These are phyloP conservation scores for Leptinotarsa juncta DNA, from an alignment of 2,888 invertebrate species.

Conservation along the genomic window DNA sequence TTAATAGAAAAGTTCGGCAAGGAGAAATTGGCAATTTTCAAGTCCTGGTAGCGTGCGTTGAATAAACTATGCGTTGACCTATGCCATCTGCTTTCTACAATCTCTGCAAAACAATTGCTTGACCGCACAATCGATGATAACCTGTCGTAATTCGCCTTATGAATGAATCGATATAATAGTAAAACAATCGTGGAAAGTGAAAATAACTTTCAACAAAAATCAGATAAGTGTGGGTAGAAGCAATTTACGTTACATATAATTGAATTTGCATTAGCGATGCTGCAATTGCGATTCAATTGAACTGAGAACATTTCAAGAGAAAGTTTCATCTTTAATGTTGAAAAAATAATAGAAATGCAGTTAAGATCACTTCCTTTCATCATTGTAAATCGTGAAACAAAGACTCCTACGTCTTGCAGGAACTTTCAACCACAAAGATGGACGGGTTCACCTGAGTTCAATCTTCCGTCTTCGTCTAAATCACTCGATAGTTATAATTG, in stretches of 20 bases:
- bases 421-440: no score
- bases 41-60: neutral
- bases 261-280: neutral
- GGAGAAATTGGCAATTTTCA: slow-evolving; percentile 23
- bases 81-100: slow-evolving; percentile 31
- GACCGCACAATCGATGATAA: slow-evolving; percentile 23
- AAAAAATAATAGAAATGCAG: neutral
- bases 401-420: no score
- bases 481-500: no score
- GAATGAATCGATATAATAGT: slow-evolving; percentile 17
- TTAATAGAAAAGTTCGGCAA: slow-evolving; percentile 22
- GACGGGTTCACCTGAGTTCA: no score
- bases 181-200: slow-evolving; percentile 24
- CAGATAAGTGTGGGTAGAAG: slow-evolving; percentile 5
- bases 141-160: slow-evolving; percentile 4
- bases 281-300: neutral
- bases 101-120: slow-evolving; percentile 17
- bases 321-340: neutral
- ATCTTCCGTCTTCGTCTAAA: no score
- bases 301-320: slow-evolving; percentile 5
- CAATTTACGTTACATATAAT: neutral
- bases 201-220: slow-evolving; percentile 16
- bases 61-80: slow-evolving; percentile 17
- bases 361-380: neutral
- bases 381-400: no score